Base-by-base conservation (phyloP, 2,888 invertebrate species). In the Spisula subtruncata region DNA sequence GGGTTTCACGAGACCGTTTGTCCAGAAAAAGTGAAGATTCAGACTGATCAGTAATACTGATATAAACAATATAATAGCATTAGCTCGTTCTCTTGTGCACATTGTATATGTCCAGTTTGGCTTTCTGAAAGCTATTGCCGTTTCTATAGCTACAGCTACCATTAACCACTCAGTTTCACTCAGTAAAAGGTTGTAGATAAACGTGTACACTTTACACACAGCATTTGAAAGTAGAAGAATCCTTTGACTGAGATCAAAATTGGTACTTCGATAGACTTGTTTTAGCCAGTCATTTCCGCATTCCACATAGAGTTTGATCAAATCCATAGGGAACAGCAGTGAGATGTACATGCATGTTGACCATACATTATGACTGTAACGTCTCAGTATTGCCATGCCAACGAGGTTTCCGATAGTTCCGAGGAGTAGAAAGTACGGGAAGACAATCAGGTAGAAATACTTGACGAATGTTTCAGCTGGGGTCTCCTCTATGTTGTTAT, bases 1-100 rank as follows among this genome's bases (percentile, higher is more conserved):
- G 35, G 94, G 93, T 41, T 84, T 91, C 10, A 94, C 93, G 16
- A 96, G 91, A 8, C 96, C 96, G 46, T 94, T 93, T 1, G 96
- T 96, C 96, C 96, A 96, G 94, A 96, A 96, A 92, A 94, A 96
- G 90, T 96, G 96, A 54, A 96, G 94, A 90, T 96, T 96, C 71
- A 96, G 90, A 86, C 96, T 96, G 48, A 96, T 94, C 0, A 96
- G 92, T 2, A 96, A 81, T 8, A 96, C 96, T n/a, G 94, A 94
- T 35, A 96, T 94, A 29, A 96, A 93, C 25, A 96, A 91, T 32
- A 96, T 92, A 80, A 96, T 94, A 16, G 96, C 95, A 25, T 94
- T 94, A 12, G 95, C 95, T 8, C 95, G 93, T 87, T 96, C 96
- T 4, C 94, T 83, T 5, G 95, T 95, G 90, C 96, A 96, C 92